phyloP scores from a whole-genome alignment of 2,113 vertebrate species.

The Poeciliopsis occidentalis region DNA sequence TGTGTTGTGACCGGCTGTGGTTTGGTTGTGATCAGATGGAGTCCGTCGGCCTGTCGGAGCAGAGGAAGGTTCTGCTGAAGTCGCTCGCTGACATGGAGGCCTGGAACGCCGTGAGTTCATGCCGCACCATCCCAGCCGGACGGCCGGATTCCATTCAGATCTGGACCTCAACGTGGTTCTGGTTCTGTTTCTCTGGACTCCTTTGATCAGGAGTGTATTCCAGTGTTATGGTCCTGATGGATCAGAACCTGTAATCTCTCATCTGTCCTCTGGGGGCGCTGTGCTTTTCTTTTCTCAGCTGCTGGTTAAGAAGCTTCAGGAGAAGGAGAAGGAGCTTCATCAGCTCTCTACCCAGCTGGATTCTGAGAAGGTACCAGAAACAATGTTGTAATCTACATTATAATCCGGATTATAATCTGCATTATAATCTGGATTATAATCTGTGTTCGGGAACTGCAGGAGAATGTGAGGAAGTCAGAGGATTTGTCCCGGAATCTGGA shows the following conservation, averaged over 20 bases:
- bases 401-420: too few species aligned
- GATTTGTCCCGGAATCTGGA: slow-evolving; percentile 87
- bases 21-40: slow-evolving; percentile 76
- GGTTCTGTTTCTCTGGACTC: neutral
- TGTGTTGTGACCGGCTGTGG: neutral
- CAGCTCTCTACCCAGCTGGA: slow-evolving; percentile 80
- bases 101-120: slow-evolving; percentile 84
- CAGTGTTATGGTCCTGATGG: neutral
- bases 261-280: neutral
- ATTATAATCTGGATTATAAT: too few species aligned
- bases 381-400: neutral
- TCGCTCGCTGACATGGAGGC: slow-evolving; percentile 84
- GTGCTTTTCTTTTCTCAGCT: slow-evolving; percentile 69
- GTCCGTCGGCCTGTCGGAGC: slow-evolving; percentile 79
- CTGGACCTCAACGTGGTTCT: neutral
- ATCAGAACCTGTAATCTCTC: neutral
- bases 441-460: slow-evolving; percentile 68
- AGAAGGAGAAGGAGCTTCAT: slow-evolving; percentile 85
- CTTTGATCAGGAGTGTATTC: too few species aligned
- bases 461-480: slow-evolving; percentile 79
- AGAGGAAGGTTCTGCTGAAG: slow-evolving; percentile 82
- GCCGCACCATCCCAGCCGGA: neutral
- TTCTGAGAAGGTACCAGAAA: slow-evolving; percentile 84
- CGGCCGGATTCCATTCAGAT: neutral
- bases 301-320: slow-evolving; percentile 85